Evolutionary conservation across 2,113 vertebrate species (phyloP), one percentile per base, ranked within the genome.

Genomic region (Mesitornis unicolor): DNA sequence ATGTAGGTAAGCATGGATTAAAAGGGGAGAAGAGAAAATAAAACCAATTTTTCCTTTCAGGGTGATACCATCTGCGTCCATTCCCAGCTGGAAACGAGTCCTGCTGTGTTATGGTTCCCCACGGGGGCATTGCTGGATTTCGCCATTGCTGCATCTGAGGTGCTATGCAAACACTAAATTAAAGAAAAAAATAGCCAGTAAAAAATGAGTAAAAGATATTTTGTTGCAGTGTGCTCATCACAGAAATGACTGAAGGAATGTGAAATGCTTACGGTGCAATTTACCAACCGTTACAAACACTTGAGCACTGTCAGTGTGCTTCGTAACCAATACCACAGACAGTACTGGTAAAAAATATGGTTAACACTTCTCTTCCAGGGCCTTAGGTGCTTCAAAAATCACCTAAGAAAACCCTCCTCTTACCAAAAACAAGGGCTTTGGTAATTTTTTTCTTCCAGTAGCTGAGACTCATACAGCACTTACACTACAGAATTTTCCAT

Each of bases 401-500:
- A 87, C 3, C 7, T 17, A 35, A 77, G 47, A 70, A 90, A 89
- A 9, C 54, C 16, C 25, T 90, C 8, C 56, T 88, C 21, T 64
- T 54, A 79, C 16, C 59, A 47, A 40, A 74, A 70, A 82, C n/a
- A n/a, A 69, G 16, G 13, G 17, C 3, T 93, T 87, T 91, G 45
- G 10, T 81, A 87, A 67, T 92, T 40, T 91, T 79, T 24, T 70
- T 40, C 36, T 87, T 95, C 48, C n/a, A 65, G 38, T 56, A n/a
- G 33, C 53, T 71, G 53, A 83, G 51, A 42, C n/a, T 92, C 35
- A 14, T 51, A 68, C 33, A 54, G 7, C 43, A 93, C 45, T 96
- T 96, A 69, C 13, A 45, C 47, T 33, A 63, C 13, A 6, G 42
- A 38, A 70, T 97, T 95, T 97, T 95, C 85, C 38, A 68, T 95